Evolutionary conservation across 2,113 vertebrate genomes (phyloP).

Genomic region (Tapirus terrestris): DNA sequence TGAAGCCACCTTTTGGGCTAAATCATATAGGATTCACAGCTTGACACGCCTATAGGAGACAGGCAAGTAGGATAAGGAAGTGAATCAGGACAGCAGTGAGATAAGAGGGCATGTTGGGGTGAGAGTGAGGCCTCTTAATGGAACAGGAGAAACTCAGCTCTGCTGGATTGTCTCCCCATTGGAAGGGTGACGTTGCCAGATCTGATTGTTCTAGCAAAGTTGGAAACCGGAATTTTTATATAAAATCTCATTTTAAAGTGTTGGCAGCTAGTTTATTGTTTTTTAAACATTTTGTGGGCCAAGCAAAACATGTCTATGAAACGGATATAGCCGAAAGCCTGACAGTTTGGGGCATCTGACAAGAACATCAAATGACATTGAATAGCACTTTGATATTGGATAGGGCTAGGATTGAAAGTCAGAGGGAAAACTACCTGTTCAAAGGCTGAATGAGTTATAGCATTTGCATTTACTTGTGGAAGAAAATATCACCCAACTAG

Average conservation of each 20-base stretch:
- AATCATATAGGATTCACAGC: not conserved
- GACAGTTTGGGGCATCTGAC: not conserved
- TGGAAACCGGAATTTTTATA: not conserved
- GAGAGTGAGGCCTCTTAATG: no score
- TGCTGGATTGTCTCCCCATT: accelerated
- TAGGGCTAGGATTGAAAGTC: not conserved
- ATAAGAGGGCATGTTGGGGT: not conserved
- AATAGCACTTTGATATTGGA: no score
- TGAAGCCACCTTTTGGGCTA: not conserved
- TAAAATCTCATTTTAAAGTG: not conserved
- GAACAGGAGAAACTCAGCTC: not conserved
- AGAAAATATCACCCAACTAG: not conserved
- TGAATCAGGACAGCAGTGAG: not conserved
- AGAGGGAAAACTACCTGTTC: not conserved
- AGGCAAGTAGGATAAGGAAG: not conserved
- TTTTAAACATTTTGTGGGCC: not conserved
- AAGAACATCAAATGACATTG: not conserved
- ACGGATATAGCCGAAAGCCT: not conserved
- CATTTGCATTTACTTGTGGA: not conserved
- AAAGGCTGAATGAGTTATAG: not conserved
- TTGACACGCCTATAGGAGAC: not conserved
- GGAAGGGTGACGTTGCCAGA: not conserved
- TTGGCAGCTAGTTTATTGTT: not conserved
- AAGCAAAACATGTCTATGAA: not conserved
- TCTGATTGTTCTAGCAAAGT: not conserved